phyloP scores from a whole-genome alignment of 2,797 vertebrate genomes.

The Mormyrops attenuatus region DNA sequence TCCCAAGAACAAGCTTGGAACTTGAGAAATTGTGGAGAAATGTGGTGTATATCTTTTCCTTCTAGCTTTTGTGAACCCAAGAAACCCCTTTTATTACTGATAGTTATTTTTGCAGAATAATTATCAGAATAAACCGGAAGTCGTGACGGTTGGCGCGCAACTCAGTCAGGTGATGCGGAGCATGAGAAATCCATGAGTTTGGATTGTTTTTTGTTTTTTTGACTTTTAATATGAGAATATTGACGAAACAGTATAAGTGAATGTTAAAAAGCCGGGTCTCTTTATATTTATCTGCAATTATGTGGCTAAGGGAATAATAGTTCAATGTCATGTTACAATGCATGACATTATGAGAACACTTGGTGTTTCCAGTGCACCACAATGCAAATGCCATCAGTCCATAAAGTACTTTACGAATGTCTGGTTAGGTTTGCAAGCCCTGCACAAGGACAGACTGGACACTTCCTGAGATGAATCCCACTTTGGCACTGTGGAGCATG shows the following conservation, averaged over 20 bases:
- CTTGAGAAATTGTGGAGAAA: slow-evolving; percentile 36
- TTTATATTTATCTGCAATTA: slow-evolving; percentile 1
- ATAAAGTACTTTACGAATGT: slow-evolving; percentile 1
- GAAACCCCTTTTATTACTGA: slow-evolving; percentile 33
- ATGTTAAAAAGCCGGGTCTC: slow-evolving; percentile 8
- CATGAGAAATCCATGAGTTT: slow-evolving; percentile 20
- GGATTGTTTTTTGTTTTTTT: slow-evolving; percentile 14
- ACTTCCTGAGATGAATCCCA: not conserved
- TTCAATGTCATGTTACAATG: not conserved
- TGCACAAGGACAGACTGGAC: not conserved
- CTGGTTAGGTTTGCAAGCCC: not conserved
- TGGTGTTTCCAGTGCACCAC: not conserved
- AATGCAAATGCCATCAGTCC: slow-evolving; percentile 3
- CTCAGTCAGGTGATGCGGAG: not conserved
- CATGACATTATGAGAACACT: not conserved
- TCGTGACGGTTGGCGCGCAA: not conserved
- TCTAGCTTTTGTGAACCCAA: slow-evolving; percentile 39
- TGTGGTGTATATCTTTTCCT: slow-evolving; percentile 28
- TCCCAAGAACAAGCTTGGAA: slow-evolving; percentile 33
- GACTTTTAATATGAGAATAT: slow-evolving; percentile 24
- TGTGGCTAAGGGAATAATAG: not conserved
- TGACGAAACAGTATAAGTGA: not conserved
- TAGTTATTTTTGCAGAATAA: slow-evolving; percentile 31
- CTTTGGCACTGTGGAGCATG: not conserved
- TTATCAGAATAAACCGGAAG: slow-evolving; percentile 28